Base-by-base conservation (phyloP, 2,888 invertebrate species). In the Venustoraphidia nigricollis region DNA sequence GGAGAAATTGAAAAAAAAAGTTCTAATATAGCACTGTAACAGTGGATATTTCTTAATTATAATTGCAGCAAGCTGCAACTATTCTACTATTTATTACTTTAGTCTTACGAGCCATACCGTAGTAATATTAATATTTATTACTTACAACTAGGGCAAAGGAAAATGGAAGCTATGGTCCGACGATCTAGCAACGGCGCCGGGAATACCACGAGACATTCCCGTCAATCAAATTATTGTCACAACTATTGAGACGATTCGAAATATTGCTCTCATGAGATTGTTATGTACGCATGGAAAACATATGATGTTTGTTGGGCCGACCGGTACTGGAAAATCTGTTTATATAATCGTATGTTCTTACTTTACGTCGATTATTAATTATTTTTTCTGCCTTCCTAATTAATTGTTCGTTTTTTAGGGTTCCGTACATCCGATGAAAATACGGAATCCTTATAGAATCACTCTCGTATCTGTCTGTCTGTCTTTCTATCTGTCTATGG, bases 201-300 rank as follows among this genome's bases (percentile, higher is more conserved):
- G 88, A 0, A 88, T 93, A 56, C 85, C 90, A 4, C 72, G 89
- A 47, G 95, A 96, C 58, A 83, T 92, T 41, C 83, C 89, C 0
- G 92, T 93, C 40, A 93, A 94, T 68, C 92, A 95, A 70, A 94
- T 96, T 55, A 83, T 95, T 49, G 92, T 96, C 10, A 86, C 91
- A 1, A 96, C 95, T 0, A 74, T 88, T 34, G 94, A 95, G 67
- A 92, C 91, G 1, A 80, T 94, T 2, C 75, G 94, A 37, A 88
- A 88, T 61, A 76, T 82, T 10, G 81, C 83, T 0, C 66, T 96
- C 1, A 81, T 94, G 68, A 78, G 78, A 54, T 68, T 91, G 36
- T 66, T 95, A 41, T 79, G 93, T 0, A 77, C 77, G 14, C 88
- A 93, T 61, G 75, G 82, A 10, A 94, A 92, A 59, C 78, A 88